Percentiles rank a stretch among this genome's conserved stretches.
Conservation (phyloP, 2,888 invertebrate genomes). For the Pollenia angustigena region DNA sequence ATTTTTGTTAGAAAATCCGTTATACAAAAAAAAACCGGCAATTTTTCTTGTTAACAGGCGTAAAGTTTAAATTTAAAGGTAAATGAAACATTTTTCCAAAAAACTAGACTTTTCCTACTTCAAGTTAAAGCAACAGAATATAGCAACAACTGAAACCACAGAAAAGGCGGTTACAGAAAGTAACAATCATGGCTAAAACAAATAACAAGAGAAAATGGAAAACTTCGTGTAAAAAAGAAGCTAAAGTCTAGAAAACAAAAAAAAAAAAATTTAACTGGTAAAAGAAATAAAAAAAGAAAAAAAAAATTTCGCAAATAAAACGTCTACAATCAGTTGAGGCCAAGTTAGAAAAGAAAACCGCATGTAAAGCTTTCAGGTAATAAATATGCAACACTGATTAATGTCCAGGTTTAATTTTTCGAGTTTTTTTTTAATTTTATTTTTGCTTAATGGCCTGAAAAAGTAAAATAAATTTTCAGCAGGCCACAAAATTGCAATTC, state of each 20-base stretch:
- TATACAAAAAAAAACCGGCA: slow-evolving; percentile 3
- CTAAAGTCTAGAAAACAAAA: not conserved
- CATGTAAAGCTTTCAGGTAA: slow-evolving; percentile 68
- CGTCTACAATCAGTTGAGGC: slow-evolving; percentile 22
- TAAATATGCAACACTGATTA: slow-evolving; percentile 74
- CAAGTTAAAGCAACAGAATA: slow-evolving; percentile 12
- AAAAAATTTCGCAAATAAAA: slow-evolving; percentile 13
- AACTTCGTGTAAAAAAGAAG: not conserved
- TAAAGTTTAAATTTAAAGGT: slow-evolving; percentile 51
- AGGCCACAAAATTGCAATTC: slow-evolving; percentile 11
- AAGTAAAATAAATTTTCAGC: not conserved
- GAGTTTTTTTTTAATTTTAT: slow-evolving; percentile 13
- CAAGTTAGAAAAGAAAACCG: slow-evolving; percentile 52
- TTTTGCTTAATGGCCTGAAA: not conserved
- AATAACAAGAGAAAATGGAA: slow-evolving; percentile 14
- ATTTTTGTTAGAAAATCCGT: not conserved
- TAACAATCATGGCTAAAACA: slow-evolving; percentile 50
- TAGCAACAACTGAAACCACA: slow-evolving; percentile 52
- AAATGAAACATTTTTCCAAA: slow-evolving; percentile 13
- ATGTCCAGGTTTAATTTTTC: slow-evolving; percentile 57
- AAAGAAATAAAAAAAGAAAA: not conserved
- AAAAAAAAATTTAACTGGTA: not conserved
- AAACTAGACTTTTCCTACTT: not conserved
- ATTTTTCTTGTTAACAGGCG: slow-evolving; percentile 54
- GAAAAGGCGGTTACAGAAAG: slow-evolving; percentile 48